A percentile compares a stretch with the other conserved stretches of the same genome.
Conservation (phyloP, 35 echinoderm and acorn worm genomes). For the Anneissia japonica region DNA sequence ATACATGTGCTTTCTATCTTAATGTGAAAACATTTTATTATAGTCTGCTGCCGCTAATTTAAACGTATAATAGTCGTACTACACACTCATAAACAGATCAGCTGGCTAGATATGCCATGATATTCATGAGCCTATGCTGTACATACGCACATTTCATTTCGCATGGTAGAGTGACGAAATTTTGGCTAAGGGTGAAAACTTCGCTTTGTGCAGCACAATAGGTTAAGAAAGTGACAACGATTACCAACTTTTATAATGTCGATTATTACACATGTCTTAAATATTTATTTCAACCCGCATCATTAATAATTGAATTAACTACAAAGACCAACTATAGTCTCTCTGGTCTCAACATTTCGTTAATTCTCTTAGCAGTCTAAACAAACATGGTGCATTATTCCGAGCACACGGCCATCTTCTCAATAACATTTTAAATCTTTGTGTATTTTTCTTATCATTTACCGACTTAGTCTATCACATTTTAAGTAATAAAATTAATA, state of each 20-base stretch:
- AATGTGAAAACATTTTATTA: no score
- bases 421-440: background rate
- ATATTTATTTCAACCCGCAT: background rate
- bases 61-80: no score
- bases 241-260: background rate
- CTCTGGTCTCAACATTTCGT: background rate
- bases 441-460: background rate
- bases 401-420: background rate
- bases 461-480: background rate
- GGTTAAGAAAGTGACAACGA: background rate
- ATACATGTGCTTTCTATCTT: no score
- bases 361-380: background rate
- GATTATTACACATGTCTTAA: background rate
- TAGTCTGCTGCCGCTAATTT: no score
- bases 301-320: background rate
- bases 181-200: background rate
- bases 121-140: no score
- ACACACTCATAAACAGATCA: no score
- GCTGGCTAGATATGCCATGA: no score
- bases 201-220: background rate
- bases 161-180: no score
- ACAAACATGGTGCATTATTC: background rate
- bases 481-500: background rate
- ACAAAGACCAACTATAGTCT: background rate
- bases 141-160: no score